Conservation (phyloP, 2,113 vertebrate genomes). For the Bubo bubo region DNA sequence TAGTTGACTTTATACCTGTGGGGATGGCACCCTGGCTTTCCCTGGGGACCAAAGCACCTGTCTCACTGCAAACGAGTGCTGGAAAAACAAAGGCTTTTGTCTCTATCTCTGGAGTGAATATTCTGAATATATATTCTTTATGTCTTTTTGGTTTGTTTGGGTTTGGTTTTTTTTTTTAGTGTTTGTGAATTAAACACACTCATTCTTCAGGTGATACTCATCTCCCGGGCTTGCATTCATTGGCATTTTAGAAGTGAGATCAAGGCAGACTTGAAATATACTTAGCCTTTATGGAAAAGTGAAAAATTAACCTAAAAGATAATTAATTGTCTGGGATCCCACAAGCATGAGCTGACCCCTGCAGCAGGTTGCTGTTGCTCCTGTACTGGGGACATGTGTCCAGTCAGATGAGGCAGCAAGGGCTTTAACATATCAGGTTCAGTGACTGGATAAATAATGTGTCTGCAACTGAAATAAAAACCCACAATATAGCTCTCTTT, state of each 20-base stretch:
- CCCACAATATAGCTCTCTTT: neutral
- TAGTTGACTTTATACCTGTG: neutral
- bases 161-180: neutral
- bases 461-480: neutral
- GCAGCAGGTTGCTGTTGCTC: neutral
- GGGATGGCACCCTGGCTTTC: neutral
- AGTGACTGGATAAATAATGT: neutral
- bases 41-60: neutral
- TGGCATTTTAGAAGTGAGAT: neutral
- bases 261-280: neutral
- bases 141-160: neutral
- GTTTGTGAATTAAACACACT: neutral
- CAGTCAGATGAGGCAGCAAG: neutral
- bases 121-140: neutral
- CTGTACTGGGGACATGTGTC: rapidly evolving
- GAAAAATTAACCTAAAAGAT: neutral
- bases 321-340: neutral
- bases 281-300: neutral
- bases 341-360: neutral
- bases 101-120: neutral
- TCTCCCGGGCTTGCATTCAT: neutral
- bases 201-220: neutral
- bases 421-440: neutral
- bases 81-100: neutral
- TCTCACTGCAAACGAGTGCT: neutral